Percentiles rank a stretch among this genome's conserved stretches.
These are phyloP conservation scores for Clarias fuscus DNA, from an alignment of 2,797 vertebrate species.

Conservation along the genomic window DNA sequence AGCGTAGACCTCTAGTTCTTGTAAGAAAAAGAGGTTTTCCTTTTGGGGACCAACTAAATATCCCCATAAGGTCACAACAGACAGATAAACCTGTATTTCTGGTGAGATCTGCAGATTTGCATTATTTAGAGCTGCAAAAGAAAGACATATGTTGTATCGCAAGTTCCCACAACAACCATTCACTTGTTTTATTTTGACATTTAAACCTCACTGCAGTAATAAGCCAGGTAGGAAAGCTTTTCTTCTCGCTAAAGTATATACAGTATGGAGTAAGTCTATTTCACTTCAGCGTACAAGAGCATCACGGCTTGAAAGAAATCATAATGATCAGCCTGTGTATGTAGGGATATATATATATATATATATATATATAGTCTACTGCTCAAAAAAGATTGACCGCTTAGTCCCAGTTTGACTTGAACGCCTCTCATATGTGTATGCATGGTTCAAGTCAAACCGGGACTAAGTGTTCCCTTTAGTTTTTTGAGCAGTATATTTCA, in stretches of 20 bases:
- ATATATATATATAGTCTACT: neutral
- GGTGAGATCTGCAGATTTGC: neutral
- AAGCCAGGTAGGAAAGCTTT: constrained; percentile 25
- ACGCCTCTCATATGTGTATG: too few relatives aligned
- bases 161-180: constrained; percentile 14
- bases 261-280: constrained; percentile 13
- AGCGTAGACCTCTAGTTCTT: neutral
- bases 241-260: constrained; percentile 24
- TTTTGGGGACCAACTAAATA: neutral
- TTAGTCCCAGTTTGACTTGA: too few relatives aligned
- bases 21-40: neutral
- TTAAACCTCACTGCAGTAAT: constrained; percentile 18
- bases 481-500: too few relatives aligned
- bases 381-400: too few relatives aligned
- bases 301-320: neutral
- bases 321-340: neutral
- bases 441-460: too few relatives aligned
- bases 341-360: neutral
- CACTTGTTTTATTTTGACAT: constrained; percentile 16
- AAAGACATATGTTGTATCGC: neutral
- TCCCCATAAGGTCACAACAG: neutral
- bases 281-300: neutral
- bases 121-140: neutral
- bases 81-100: neutral
- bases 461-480: too few relatives aligned